Evolutionary conservation across 1,140 invertebrate species (phyloP).

Genomic region (Plutomurus gul): DNA sequence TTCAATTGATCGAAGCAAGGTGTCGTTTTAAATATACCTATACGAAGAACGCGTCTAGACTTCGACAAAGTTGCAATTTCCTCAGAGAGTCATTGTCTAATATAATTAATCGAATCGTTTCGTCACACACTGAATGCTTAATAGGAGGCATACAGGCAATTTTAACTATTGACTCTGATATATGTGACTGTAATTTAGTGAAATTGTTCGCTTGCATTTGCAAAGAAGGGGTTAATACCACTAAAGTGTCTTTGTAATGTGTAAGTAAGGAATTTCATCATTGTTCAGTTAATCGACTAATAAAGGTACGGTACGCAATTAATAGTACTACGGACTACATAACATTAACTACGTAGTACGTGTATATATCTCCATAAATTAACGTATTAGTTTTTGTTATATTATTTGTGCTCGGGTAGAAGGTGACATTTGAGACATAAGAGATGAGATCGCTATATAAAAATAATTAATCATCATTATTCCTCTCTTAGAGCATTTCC

Average conservation of each 20-base stretch:
- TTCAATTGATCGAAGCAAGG: too few relatives aligned
- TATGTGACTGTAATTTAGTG: too few relatives aligned
- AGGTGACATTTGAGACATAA: constrained; percentile 19
- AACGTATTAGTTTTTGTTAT: background rate
- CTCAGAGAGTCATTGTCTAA: constrained; percentile 10
- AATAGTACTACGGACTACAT: background rate
- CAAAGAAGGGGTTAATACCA: too few relatives aligned
- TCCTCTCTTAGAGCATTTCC: constrained; percentile 15
- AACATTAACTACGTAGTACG: background rate
- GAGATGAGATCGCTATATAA: constrained; percentile 24
- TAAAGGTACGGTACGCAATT: background rate
- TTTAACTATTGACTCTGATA: too few relatives aligned
- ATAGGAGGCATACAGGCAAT: too few relatives aligned
- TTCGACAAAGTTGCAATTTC: background rate
- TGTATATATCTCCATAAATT: constrained; percentile 18
- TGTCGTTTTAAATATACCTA: background rate
- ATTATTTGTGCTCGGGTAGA: constrained; percentile 13
- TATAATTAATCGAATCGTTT: too few relatives aligned
- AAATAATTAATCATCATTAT: constrained; percentile 28
- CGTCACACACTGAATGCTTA: too few relatives aligned
- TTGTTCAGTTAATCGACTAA: background rate
- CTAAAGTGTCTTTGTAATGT: too few relatives aligned
- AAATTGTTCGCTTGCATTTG: too few relatives aligned
- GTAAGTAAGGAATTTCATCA: background rate
- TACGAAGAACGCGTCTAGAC: background rate